phyloP scores from a whole-genome alignment of 2,888 invertebrate genomes.

The Lamproptera curius region DNA sequence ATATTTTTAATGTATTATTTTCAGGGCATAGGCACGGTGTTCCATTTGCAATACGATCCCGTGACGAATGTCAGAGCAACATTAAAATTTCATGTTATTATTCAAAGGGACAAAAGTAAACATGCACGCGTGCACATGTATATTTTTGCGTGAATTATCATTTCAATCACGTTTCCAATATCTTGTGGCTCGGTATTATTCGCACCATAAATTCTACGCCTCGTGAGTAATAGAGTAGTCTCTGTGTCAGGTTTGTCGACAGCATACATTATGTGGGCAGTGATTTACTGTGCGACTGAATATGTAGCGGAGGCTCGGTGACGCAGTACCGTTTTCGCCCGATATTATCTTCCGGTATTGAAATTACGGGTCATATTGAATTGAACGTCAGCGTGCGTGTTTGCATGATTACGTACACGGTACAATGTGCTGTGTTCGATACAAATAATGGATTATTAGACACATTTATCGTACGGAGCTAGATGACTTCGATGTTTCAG shows the following conservation, averaged over 20 bases:
- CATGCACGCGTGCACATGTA: constrained; percentile 6
- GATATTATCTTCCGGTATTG: constrained; percentile 7
- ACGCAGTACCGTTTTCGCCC: constrained; percentile 6
- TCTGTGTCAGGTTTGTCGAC: constrained; percentile 55
- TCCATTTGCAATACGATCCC: no score
- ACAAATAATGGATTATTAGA: no score
- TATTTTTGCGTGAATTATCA: constrained; percentile 28
- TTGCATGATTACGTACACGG: not conserved
- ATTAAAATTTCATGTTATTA: no score
- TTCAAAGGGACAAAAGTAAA: not conserved
- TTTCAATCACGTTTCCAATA: constrained; percentile 70
- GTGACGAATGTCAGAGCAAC: no score
- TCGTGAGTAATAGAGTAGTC: constrained; percentile 62
- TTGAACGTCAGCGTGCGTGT: not conserved
- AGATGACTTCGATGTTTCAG: no score
- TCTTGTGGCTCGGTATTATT: constrained; percentile 58
- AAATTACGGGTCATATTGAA: constrained; percentile 14
- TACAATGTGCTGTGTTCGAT: not conserved
- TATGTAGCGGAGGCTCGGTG: constrained; percentile 12
- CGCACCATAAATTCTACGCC: constrained; percentile 63
- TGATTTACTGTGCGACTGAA: constrained; percentile 24
- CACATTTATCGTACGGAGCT: no score
- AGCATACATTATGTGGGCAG: constrained; percentile 57
- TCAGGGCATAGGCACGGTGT: no score
- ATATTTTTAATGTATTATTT: no score